Base-by-base conservation (phyloP, 1,140 invertebrate species). In the Drosophila pallidifrons region DNA sequence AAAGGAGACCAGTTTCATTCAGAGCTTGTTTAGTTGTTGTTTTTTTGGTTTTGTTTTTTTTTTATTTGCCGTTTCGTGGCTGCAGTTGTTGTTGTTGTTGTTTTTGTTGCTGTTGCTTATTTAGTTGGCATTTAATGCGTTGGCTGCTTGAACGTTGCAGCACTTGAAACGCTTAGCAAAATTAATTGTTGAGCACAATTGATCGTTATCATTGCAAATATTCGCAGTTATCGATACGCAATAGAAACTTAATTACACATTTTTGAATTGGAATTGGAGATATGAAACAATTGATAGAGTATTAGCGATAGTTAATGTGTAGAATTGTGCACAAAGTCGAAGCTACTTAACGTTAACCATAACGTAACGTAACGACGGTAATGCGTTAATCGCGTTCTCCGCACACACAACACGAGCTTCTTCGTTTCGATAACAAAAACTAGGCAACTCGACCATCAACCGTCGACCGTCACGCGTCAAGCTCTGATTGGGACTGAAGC, bases 401-500 rank as follows among this genome's bases (percentile, higher is more conserved):
- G 25, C 54, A 13, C 7, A 47, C 13, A 20, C 13, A 35, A 38
- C 13, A 20, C 13, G 54, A 38, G 54, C 16, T 57, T 38, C 54
- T 38, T 38, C 32, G 38, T 57, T 41, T 38, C 32, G 35, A 41
- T 57, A 32, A 32, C 15, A 20, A 13, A 3, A n/a, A 57, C 13
- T 57, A 38, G 2, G 13, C 32, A 57, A 57, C 54, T 57, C 41
- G 11, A 43, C 41, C 41, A 6, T 43, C 3, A 13, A 13, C 11
- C 41, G 41, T 43, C 66, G 71, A 78, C 76, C 76, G 72, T 45
- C 65, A 25, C 72, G 54, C 72, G 54, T 59, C 65, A 70, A 78
- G 54, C 65, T 70, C 72, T 69, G 60, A 75, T 78, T 78, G 76
- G 41, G 35, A 78, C 76, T 78, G 55, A 78, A 59, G 16, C 47